Percentiles rank a stretch among this genome's conserved stretches.
Conservation (phyloP, 2,888 invertebrate genomes). For the Cylindroiulus punctatus region DNA sequence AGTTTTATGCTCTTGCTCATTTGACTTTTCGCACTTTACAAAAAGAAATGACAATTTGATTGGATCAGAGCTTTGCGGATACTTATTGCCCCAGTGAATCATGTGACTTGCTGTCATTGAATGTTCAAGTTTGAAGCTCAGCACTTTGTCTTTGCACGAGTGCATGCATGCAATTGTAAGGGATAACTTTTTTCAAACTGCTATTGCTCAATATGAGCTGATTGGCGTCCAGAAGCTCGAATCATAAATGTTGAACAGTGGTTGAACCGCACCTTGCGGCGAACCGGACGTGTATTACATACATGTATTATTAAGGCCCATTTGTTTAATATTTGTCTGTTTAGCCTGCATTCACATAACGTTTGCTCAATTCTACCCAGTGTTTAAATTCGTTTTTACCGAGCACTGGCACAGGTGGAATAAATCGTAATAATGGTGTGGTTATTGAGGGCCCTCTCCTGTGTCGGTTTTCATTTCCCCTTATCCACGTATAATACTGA, state of each 20-base stretch:
- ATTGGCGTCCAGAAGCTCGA: not conserved
- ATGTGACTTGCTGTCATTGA: not conserved
- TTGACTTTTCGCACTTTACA: conserved; percentile 2
- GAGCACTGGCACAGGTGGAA: conserved; percentile 11
- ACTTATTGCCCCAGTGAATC: not conserved
- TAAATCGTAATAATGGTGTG: not conserved
- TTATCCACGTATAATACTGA: conserved; percentile 7
- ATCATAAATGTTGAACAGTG: not conserved
- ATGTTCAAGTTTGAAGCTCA: not conserved
- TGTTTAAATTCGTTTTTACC: not conserved
- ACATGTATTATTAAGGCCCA: too few relatives aligned
- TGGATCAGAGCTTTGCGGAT: not conserved
- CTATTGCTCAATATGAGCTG: not conserved
- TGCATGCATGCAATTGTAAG: not conserved
- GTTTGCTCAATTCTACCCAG: not conserved
- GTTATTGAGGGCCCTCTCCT: not conserved
- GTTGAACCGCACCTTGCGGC: too few relatives aligned
- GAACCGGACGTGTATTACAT: too few relatives aligned
- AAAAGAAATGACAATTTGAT: conserved; percentile 11
- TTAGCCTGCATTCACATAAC: not conserved
- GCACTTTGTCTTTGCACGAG: not conserved
- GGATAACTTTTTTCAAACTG: too few relatives aligned
- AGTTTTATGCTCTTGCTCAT: conserved; percentile 24
- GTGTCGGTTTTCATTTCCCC: conserved; percentile 38
- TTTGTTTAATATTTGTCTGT: too few relatives aligned